Conservation (phyloP, 2,113 vertebrate genomes). For the Mellivora capensis region DNA sequence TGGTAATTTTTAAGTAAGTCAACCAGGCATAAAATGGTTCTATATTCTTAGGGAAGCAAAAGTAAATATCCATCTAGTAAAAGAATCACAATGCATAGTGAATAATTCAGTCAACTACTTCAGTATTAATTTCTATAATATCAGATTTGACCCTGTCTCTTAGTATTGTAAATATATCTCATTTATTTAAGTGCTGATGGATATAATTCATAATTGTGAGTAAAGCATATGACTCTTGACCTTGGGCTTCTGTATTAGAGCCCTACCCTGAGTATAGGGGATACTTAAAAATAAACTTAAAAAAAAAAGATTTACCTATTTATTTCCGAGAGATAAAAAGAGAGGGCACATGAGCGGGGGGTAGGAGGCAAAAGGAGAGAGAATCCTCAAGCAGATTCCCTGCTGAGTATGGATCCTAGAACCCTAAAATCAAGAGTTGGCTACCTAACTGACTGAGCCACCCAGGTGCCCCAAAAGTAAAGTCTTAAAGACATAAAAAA, state of each 20-base stretch:
- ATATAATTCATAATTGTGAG: background rate
- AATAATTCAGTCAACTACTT: slow-evolving; percentile 20
- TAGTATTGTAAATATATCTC: background rate
- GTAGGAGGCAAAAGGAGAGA: background rate
- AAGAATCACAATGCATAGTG: background rate
- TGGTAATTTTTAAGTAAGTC: background rate
- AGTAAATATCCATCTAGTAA: background rate
- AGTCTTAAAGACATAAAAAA: background rate
- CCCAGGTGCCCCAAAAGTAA: background rate
- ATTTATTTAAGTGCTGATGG: background rate
- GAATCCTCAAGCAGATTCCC: background rate
- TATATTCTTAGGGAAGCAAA: slow-evolving; percentile 8
- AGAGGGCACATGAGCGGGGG: background rate
- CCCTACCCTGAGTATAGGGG: background rate
- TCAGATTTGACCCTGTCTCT: background rate
- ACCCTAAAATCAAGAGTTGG: background rate
- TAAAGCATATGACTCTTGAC: background rate
- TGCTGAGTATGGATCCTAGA: background rate
- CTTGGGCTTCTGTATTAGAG: background rate
- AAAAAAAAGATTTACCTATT: background rate
- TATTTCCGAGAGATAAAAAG: background rate
- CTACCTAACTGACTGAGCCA: background rate
- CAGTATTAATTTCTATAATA: background rate
- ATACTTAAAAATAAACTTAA: background rate
- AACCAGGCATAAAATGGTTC: background rate